phyloP scores from a whole-genome alignment of 2,888 invertebrate genomes.

The Apotomis capreana region DNA sequence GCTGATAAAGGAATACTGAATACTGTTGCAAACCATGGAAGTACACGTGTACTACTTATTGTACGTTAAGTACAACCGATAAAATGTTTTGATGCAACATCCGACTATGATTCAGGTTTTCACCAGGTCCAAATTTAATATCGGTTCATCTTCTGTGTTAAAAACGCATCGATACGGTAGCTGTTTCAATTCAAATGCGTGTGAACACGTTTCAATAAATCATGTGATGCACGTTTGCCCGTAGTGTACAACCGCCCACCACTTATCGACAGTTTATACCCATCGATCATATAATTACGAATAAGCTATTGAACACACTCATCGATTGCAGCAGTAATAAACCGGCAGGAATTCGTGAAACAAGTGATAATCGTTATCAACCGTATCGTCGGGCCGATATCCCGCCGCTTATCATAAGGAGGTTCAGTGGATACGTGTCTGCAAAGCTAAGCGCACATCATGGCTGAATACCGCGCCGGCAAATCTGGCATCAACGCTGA shows the following conservation, averaged over 20 bases:
- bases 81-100: too few relatives aligned
- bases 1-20: not conserved
- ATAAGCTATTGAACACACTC: conserved; percentile 21
- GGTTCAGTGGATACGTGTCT: conserved; percentile 76
- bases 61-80: too few relatives aligned
- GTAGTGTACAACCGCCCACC: conserved; percentile 6
- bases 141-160: too few relatives aligned
- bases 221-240: conserved; percentile 1
- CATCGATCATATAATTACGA: conserved; percentile 36
- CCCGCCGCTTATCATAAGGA: conserved; percentile 70
- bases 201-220: not conserved
- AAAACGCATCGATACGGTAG: too few relatives aligned
- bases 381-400: conserved; percentile 67
- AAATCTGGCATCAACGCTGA: conserved; percentile 81
- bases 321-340: conserved; percentile 41
- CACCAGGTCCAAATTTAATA: too few relatives aligned
- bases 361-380: conserved; percentile 71
- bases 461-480: conserved; percentile 78
- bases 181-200: not conserved
- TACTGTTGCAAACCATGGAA: too few relatives aligned
- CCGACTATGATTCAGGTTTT: too few relatives aligned
- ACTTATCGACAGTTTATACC: conserved; percentile 17
- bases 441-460: conserved; percentile 71
- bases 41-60: too few relatives aligned
- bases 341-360: conserved; percentile 60